Evolutionary conservation across 2,113 vertebrate genomes (phyloP), one percentile per base, ranked within the genome.

Genomic region (Misgurnus anguillicaudatus): DNA sequence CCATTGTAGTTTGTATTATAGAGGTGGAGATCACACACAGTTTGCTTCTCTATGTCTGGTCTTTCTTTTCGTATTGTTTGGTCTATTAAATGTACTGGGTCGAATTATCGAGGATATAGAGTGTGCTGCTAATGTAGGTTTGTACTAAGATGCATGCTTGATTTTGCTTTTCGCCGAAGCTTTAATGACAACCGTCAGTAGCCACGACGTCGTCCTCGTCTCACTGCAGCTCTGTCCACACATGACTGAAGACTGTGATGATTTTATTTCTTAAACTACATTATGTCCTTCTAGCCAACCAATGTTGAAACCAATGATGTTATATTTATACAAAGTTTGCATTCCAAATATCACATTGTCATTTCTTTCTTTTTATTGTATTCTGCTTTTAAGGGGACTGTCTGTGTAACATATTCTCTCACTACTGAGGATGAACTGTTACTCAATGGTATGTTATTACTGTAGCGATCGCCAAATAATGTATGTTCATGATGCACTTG

Each of bases 41-140:
- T 87, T 86, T 84, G 78, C 74, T 83, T 87, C 78, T 79, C 73
- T 77, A 65, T 83, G 75, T 83, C 81, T 68, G 75, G 83, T 64
- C 58, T 79, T 51, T 80, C 88, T 92, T 87, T 76, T 65, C 53
- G 74, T 80, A 67, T 90, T 87, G 89, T 91, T 68, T 85, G 79
- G 85, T 85, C 88, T 83, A 87, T 17, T 78, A 88, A 90, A 87
- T 92, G 90, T 92, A 90, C 90, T 87, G 78, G 89, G 92, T 89
- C 94, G 89, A 91, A 94, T 93, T 93, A 89, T 92, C 87, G 91
- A 93, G 93, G 92, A 93, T 91, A 91, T 92, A 91, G 90, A 91
- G 94, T 94, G 90, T 96, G 95, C 95, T 98, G 96, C 95, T 95
- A 94, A 90, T 68, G 85, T 95, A 93, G 93, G 88, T 93, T 93